Evolutionary conservation across 2,113 vertebrate species (phyloP), one percentile per base, ranked within the genome.

Genomic region (Baryphthengus martii): DNA sequence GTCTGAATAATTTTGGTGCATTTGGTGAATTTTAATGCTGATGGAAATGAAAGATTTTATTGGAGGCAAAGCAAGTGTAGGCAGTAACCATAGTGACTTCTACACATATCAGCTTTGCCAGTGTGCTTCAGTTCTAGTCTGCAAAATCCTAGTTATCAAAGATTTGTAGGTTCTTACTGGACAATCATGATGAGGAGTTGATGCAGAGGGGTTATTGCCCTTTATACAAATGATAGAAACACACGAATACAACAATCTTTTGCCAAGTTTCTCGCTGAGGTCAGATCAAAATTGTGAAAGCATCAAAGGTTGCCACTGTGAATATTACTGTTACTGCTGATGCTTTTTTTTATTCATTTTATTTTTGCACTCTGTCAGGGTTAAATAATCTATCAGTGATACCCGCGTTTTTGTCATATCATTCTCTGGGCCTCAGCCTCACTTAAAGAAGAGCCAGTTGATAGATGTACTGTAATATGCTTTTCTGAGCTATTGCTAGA

Each of bases 21-120:
- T 92, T 97, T 96, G 96, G 95, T 95, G 97, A 97, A 97, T 97
- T 96, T 96, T 95, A 97, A 93, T 96, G 94, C 93, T 94, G 92
- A 96, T 91, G 95, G 93, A 96, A 96, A 93, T 81, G 90, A 97
- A 93, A 85, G 78, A 82, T 94, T 95, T 95, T 95, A 95, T 95
- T 96, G 95, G 95, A 97, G 81, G 93, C 93, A 96, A 94, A 94
- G 90, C 56, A 90, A 96, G 94, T 96, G 96, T 96, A 94, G 97
- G 95, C 97, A 94, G 97, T 97, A 97, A 97, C 97, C 97, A 97
- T 97, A 97, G 97, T 97, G 97, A 97, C 96, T 96, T 97, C 88
- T 97, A 91, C 95, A 97, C 65, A 59, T 90, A 89, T 42, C 95
- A 94, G 90, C 90, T 91, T 95, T 94, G 77, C 81, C 88, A 86